phyloP scores from a whole-genome alignment of 2,797 vertebrate genomes.

The Peromyscus attwateri region DNA sequence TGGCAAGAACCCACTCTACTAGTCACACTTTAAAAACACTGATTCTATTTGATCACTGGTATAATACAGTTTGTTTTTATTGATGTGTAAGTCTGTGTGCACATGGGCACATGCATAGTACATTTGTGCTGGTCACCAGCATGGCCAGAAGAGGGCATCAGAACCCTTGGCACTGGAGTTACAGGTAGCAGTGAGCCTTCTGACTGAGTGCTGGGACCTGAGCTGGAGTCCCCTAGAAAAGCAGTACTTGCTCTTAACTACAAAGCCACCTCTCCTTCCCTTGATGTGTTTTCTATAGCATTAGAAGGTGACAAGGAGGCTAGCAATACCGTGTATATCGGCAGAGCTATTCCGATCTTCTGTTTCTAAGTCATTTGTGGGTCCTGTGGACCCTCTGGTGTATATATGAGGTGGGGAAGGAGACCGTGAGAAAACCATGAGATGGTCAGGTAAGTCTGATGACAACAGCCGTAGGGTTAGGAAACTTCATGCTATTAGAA shows the following conservation, averaged over 20 bases:
- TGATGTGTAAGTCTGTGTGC: neutral
- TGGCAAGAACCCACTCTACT: neutral
- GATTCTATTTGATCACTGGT: neutral
- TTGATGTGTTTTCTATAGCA: neutral
- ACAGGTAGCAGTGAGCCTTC: neutral
- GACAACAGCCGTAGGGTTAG: constrained; percentile 72
- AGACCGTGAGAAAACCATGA: neutral
- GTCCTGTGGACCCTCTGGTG: constrained; percentile 80
- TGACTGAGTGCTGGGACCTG: neutral
- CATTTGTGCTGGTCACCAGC: neutral
- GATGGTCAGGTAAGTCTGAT: neutral
- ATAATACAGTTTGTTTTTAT: neutral
- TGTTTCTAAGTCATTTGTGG: constrained; percentile 83
- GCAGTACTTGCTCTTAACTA: neutral
- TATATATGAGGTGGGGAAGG: constrained; percentile 62
- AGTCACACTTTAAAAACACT: neutral
- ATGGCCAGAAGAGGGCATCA: neutral
- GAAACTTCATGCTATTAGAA: constrained; percentile 79
- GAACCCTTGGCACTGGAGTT: neutral
- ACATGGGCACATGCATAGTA: neutral
- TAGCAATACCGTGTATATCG: constrained; percentile 55
- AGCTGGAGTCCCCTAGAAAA: neutral
- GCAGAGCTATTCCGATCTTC: constrained; percentile 80
- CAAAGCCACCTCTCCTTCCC: neutral
- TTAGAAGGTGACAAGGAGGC: constrained; percentile 35